Evolutionary conservation across 92 coral and sea anemone species (phyloP).

Genomic region (Scolanthus callimorphus): DNA sequence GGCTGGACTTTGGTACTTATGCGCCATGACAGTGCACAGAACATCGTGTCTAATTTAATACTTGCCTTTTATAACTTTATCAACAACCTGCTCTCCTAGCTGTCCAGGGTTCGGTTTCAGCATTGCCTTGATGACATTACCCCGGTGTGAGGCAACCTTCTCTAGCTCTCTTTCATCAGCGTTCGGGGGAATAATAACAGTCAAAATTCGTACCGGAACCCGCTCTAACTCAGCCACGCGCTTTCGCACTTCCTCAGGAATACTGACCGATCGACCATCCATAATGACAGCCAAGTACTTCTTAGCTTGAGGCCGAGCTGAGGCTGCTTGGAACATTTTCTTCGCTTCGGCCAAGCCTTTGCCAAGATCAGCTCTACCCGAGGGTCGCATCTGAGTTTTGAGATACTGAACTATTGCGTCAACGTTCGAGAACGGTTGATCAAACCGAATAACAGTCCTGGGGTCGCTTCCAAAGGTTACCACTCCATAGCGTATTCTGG

Average conservation of each 20-base stretch:
- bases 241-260: conserved; percentile 39
- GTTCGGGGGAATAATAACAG: conserved; percentile 55
- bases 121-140: conserved; percentile 22
- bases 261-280: conserved; percentile 42
- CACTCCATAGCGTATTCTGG: conserved; percentile 59
- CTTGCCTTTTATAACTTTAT: conserved; percentile 69
- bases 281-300: conserved; percentile 62
- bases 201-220: conserved; percentile 36
- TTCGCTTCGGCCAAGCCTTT: conserved; percentile 48
- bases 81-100: conserved; percentile 63
- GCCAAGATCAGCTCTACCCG: conserved; percentile 50
- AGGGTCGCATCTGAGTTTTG: conserved; percentile 28
- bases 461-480: conserved; percentile 55
- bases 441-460: conserved; percentile 30
- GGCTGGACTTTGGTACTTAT: too few relatives aligned
- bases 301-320: conserved; percentile 36
- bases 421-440: conserved; percentile 24
- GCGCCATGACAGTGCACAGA: too few relatives aligned
- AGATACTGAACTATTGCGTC: conserved; percentile 34
- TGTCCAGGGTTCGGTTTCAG: conserved; percentile 34
- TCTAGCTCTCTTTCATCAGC: conserved; percentile 61
- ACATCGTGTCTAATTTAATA: too few relatives aligned
- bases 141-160: conserved; percentile 35
- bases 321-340: conserved; percentile 31
- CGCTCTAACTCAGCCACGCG: conserved; percentile 55